Percentiles rank a stretch among this genome's conserved stretches.
These are phyloP conservation scores for Hydrotaea cyrtoneurina DNA, from an alignment of 2,888 invertebrate genomes.

Conservation along the genomic window DNA sequence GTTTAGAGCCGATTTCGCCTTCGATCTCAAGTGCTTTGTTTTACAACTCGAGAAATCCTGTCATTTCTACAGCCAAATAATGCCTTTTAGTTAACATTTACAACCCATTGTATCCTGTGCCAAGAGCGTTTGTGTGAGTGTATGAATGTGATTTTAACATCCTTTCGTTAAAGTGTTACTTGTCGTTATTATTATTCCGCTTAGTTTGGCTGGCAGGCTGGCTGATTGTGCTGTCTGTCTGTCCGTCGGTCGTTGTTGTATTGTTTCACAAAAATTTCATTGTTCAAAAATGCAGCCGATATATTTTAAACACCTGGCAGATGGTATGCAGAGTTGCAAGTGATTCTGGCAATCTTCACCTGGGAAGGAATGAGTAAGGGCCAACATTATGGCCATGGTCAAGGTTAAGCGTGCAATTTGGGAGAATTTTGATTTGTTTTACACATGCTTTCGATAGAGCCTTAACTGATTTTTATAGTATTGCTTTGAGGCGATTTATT, in stretches of 20 bases:
- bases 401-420: constrained; percentile 12
- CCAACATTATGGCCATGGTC: constrained; percentile 13
- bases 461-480: too few species aligned
- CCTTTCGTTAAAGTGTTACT: constrained; percentile 59
- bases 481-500: too few species aligned
- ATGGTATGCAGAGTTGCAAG: constrained; percentile 34
- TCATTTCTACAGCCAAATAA: constrained; percentile 52
- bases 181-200: constrained; percentile 40
- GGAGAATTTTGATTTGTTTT: neutral
- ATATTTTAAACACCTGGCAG: constrained; percentile 57
- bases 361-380: neutral
- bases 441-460: neutral
- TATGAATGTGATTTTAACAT: constrained; percentile 56
- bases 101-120: constrained; percentile 50
- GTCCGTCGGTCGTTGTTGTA: too few species aligned
- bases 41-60: constrained; percentile 21
- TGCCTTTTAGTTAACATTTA: constrained; percentile 44
- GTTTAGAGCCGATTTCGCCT: constrained; percentile 6
- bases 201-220: constrained; percentile 27
- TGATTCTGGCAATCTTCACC: constrained; percentile 13
- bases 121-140: constrained; percentile 21
- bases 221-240: constrained; percentile 28
- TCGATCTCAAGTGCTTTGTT: constrained; percentile 51
- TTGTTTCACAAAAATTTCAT: constrained; percentile 30
- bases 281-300: constrained; percentile 38